Percentiles rank a stretch among this genome's conserved stretches.
These are phyloP conservation scores for Lerema accius DNA, from an alignment of 1,140 invertebrate species.

Conservation along the genomic window DNA sequence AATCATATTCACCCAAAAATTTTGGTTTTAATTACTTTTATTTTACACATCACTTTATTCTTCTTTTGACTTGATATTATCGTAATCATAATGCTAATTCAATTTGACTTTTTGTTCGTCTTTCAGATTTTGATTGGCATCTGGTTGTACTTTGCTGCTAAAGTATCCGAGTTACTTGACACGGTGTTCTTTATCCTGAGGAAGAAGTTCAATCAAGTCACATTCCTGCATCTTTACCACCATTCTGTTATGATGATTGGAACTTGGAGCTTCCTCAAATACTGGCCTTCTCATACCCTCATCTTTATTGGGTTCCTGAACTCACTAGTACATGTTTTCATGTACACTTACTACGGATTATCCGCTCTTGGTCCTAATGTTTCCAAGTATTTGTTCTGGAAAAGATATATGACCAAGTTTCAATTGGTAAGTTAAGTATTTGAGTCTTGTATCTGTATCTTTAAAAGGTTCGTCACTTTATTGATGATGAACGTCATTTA, in stretches of 20 bases:
- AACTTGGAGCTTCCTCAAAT: constrained; percentile 91
- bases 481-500: too few relatives aligned
- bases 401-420: constrained; percentile 94
- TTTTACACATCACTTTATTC: too few relatives aligned
- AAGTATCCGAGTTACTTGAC: constrained; percentile 83
- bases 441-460: too few relatives aligned
- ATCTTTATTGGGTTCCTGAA: constrained; percentile 97
- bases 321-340: constrained; percentile 95
- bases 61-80: too few relatives aligned
- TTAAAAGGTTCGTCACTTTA: too few relatives aligned
- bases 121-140: constrained; percentile 58
- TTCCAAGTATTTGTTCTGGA: constrained; percentile 97
- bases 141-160: constrained; percentile 66
- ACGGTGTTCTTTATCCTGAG: constrained; percentile 96
- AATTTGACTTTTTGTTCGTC: too few relatives aligned
- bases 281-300: constrained; percentile 82
- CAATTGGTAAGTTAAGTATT: constrained; percentile 96
- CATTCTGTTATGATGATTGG: constrained; percentile 96
- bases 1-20: too few relatives aligned
- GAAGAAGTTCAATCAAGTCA: constrained; percentile 96
- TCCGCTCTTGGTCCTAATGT: constrained; percentile 94
- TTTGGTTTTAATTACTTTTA: too few relatives aligned
- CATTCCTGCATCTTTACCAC: constrained; percentile 96
- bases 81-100: too few relatives aligned
- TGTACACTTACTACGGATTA: constrained; percentile 96